Evolutionary conservation across 2,113 vertebrate genomes (phyloP).

Genomic region (Orthonyx spaldingii): DNA sequence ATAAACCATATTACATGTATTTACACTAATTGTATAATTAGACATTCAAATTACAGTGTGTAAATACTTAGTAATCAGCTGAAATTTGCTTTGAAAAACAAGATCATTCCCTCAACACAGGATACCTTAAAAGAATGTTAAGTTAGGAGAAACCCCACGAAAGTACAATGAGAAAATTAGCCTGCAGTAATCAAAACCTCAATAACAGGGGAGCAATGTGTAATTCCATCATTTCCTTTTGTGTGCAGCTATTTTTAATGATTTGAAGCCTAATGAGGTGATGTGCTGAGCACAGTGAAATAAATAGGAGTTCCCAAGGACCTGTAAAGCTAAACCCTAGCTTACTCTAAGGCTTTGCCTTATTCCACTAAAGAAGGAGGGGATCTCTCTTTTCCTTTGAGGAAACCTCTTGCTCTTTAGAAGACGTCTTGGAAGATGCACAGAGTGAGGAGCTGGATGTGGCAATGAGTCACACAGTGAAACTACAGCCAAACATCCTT

Average conservation of each 20-base stretch:
- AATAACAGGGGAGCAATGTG: slow-evolving; percentile 19
- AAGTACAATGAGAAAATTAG: slow-evolving; percentile 74
- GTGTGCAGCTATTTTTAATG: background rate
- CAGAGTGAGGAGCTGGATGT: fast-evolving
- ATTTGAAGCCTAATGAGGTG: background rate
- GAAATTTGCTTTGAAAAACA: slow-evolving; percentile 84
- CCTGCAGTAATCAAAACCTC: slow-evolving; percentile 64
- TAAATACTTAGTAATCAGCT: slow-evolving; percentile 83
- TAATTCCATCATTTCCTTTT: slow-evolving; percentile 40
- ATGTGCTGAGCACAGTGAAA: slow-evolving; percentile 3
- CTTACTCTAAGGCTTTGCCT: background rate
- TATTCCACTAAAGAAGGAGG: background rate
- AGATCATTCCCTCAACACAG: slow-evolving; percentile 81
- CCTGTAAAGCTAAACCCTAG: background rate
- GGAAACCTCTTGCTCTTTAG: background rate
- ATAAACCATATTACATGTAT: slow-evolving; percentile 80
- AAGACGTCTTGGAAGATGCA: background rate
- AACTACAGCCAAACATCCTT: background rate
- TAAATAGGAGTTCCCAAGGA: background rate
- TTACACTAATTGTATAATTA: slow-evolving; percentile 82
- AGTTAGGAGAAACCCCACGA: slow-evolving; percentile 69
- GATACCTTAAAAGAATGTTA: slow-evolving; percentile 81
- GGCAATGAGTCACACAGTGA: background rate
- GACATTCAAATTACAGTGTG: slow-evolving; percentile 80
- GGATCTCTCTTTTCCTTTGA: background rate